Evolutionary conservation across 2,113 vertebrate genomes (phyloP).

Genomic region (Bettongia penicillata): DNA sequence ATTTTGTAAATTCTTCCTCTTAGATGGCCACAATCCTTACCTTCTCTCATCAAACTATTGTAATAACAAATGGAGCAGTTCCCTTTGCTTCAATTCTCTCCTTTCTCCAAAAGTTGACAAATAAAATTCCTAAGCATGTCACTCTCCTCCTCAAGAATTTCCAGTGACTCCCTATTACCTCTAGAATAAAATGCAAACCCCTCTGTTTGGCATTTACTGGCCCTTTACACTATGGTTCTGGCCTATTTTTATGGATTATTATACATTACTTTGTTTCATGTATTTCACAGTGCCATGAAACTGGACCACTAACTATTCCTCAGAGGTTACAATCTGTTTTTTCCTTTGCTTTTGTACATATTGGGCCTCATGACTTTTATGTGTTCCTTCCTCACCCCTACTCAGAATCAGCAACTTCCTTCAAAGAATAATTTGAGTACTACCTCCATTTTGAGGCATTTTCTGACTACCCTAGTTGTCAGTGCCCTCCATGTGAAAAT

Average conservation of each 20-base stretch:
- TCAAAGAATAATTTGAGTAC: neutral
- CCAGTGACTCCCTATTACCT: neutral
- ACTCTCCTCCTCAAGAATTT: neutral
- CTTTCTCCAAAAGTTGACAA: neutral
- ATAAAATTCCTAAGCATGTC: neutral
- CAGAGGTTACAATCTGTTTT: neutral
- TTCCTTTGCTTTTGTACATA: neutral
- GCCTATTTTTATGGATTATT: neutral
- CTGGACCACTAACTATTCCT: neutral
- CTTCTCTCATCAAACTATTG: neutral
- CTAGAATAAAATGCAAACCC: neutral
- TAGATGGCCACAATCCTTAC: neutral
- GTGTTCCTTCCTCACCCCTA: neutral
- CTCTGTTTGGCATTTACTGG: neutral
- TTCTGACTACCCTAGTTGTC: neutral
- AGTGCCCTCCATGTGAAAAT: neutral
- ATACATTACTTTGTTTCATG: neutral
- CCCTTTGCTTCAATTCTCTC: neutral
- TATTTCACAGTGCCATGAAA: neutral
- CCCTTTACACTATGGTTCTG: neutral
- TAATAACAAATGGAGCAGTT: neutral
- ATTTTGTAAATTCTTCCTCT: neutral
- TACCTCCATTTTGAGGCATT: neutral
- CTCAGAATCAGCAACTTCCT: neutral
- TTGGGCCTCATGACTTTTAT: neutral